Base-by-base conservation (phyloP, 2,113 vertebrate genomes). In the Ursus arctos region DNA sequence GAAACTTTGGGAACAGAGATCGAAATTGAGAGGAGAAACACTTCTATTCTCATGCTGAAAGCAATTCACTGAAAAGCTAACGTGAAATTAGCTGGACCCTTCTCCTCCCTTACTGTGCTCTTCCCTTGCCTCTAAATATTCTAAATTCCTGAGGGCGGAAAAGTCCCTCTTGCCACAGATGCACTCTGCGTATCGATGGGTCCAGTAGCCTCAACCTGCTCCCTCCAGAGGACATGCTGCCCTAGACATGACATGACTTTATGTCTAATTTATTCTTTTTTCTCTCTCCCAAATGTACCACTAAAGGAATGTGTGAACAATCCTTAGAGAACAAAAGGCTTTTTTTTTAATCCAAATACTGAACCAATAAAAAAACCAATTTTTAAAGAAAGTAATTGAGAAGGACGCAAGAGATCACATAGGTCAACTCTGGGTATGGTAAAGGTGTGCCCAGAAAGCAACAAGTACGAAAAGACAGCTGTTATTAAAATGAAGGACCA, bases 341-440 rank as follows among this genome's bases (percentile, higher is more conserved):
- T 69, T 31, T 40, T 63, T 81, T n/a, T 59, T 26, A 61, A 88
- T 87, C 18, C 31, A 55, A 71, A 87, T 59, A 57, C 28, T 2
- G 26, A 71, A 4, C 49, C 28, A 88, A 21, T 53, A 69, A 59
- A 72, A 28, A 79, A 89, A 61, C 76, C 4, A 43, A 74, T 19
- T 55, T 72, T 43, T 76, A 72, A 80, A 65, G 19, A 71, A 93
- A 94, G 79, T 12, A 79, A 84, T 16, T 40, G 61, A 96, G 91
- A 87, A 88, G 36, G 61, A 97, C 19, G 31, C 43, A 88, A 88
- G 69, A 61, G 13, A 63, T 71, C 8, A 69, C 4, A 24, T 2
- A 33, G 55, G 24, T 36, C 28, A 71, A 36, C 15, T 55, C 1
- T n/a, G 57, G 9, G n/a, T 21, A 13, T 19, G 59, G 61, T 53